These are phyloP conservation scores for Drosophila hamatofila DNA, from an alignment of 2,888 invertebrate genomes.

Conservation along the genomic window DNA sequence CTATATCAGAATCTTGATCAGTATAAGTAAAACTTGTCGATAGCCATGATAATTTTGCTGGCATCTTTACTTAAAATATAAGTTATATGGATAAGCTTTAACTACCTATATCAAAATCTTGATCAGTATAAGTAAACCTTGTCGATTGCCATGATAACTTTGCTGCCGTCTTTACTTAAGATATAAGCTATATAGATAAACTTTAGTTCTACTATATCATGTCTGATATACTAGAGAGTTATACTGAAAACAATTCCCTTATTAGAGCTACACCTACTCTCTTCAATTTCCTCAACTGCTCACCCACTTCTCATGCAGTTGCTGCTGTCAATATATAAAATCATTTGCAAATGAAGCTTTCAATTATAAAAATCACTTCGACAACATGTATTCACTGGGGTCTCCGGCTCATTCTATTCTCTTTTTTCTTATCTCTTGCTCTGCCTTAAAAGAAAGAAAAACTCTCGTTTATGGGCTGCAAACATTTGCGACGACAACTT, in stretches of 20 bases:
- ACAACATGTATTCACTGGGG: conserved; percentile 6
- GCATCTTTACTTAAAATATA: too few relatives aligned
- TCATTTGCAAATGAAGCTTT: conserved; percentile 15
- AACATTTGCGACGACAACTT: conserved; percentile 4
- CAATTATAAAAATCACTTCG: conserved; percentile 15
- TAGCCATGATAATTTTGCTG: not conserved
- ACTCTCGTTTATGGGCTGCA: conserved; percentile 3
- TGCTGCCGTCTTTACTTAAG: too few relatives aligned
- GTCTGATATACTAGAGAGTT: too few relatives aligned
- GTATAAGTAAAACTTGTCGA: not conserved
- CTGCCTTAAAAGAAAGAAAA: not conserved
- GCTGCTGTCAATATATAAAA: conserved; percentile 2
- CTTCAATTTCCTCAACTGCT: too few relatives aligned
- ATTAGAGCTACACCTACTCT: not conserved
- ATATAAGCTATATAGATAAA: too few relatives aligned
- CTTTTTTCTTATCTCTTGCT: not conserved
- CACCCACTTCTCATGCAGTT: not conserved
- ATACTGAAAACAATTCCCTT: not conserved
- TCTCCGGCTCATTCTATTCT: not conserved
- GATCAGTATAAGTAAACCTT: too few relatives aligned
- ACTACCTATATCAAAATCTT: too few relatives aligned
- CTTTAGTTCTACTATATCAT: too few relatives aligned
- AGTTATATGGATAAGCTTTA: too few relatives aligned
- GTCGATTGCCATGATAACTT: too few relatives aligned
- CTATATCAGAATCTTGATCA: not conserved